These are phyloP conservation scores for Coracopsis vasa DNA, from an alignment of 2,113 vertebrate species.

Conservation along the genomic window DNA sequence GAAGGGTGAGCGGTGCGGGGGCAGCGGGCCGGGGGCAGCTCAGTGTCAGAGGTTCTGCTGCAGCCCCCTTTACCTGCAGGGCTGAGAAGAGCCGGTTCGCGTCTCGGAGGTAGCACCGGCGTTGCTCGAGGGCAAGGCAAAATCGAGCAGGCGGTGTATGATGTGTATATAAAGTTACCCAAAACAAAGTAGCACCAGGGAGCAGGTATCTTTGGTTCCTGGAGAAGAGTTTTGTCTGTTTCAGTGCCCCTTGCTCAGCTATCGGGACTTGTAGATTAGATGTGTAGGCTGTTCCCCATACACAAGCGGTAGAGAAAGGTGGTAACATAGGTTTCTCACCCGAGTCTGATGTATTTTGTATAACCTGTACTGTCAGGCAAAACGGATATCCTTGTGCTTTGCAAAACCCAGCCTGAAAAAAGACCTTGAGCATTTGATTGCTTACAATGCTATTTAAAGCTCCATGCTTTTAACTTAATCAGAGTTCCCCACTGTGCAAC, in stretches of 20 bases:
- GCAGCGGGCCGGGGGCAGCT: neutral
- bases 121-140: neutral
- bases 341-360: accelerated
- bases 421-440: accelerated
- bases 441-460: accelerated
- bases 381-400: neutral
- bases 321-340: accelerated
- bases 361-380: neutral
- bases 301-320: accelerated
- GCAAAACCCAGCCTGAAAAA: neutral
- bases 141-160: accelerated
- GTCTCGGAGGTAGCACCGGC: neutral
- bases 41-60: neutral
- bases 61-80: neutral
- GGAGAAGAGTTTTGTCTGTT: neutral
- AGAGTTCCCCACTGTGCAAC: accelerated
- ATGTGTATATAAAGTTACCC: accelerated
- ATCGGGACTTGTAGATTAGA: accelerated
- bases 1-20: slow-evolving; percentile 72
- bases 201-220: accelerated
- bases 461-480: neutral
- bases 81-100: neutral
- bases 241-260: neutral
- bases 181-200: accelerated
- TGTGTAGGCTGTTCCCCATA: accelerated